phyloP scores from a whole-genome alignment of 2,113 vertebrate genomes.

The Gulo gulo region DNA sequence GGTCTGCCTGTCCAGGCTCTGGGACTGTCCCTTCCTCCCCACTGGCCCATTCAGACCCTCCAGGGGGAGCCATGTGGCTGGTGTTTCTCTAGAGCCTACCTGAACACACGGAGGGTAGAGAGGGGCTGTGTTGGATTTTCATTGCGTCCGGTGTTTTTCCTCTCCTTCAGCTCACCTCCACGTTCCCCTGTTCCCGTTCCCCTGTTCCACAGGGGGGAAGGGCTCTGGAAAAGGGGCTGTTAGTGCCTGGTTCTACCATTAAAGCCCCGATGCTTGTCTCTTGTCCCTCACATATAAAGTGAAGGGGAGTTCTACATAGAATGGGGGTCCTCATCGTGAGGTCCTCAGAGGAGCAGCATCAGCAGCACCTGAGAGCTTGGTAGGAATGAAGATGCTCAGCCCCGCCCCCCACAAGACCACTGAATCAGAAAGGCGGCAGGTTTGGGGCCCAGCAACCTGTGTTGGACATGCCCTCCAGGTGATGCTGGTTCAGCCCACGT shows the following conservation, averaged over 20 bases:
- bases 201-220: background rate
- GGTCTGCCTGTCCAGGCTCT: background rate
- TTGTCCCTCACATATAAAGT: background rate
- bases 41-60: background rate
- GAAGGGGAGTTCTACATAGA: background rate
- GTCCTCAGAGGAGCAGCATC: background rate
- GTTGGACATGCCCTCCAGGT: background rate
- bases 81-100: background rate
- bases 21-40: background rate
- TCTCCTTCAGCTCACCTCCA: background rate
- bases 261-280: background rate
- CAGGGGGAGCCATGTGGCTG: background rate
- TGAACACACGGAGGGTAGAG: background rate
- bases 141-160: background rate
- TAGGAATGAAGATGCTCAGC: background rate
- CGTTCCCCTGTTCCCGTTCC: background rate
- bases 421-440: background rate
- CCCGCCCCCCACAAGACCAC: background rate
- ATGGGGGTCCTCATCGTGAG: background rate
- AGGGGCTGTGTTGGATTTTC: background rate
- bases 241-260: background rate
- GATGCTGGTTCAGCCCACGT: background rate
- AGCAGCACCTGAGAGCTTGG: background rate
- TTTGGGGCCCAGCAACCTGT: background rate
- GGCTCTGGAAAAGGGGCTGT: background rate